A percentile compares a stretch with the other conserved stretches of the same genome.
These are phyloP conservation scores for Syngnathus rostellatus DNA, from an alignment of 2,797 vertebrate genomes.

Conservation along the genomic window DNA sequence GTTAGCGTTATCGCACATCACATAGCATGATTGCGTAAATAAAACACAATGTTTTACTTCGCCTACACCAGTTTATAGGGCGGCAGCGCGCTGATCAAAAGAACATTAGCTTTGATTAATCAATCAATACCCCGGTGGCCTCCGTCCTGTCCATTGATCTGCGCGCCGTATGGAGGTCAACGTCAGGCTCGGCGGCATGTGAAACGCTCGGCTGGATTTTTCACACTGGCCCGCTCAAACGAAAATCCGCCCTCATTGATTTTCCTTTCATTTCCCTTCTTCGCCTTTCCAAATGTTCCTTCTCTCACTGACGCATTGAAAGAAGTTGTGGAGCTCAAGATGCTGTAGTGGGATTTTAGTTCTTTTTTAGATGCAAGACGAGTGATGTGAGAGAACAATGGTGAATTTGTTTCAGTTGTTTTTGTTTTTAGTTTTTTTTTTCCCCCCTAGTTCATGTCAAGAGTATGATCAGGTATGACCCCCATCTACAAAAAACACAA, in stretches of 20 bases:
- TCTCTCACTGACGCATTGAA: conserved; percentile 5
- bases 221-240: conserved; percentile 35
- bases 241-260: conserved; percentile 40
- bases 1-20: conserved; percentile 22
- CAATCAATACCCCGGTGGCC: conserved; percentile 56
- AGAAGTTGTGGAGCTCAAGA: conserved; percentile 6
- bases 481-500: too few species aligned
- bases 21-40: conserved; percentile 46
- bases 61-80: conserved; percentile 43
- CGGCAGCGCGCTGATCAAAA: conserved; percentile 55
- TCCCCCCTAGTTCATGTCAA: not conserved
- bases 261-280: conserved; percentile 30
- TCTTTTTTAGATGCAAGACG: not conserved
- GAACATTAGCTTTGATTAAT: conserved; percentile 66
- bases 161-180: conserved; percentile 48
- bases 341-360: not conserved
- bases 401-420: not conserved
- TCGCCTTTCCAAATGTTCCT: conserved; percentile 16
- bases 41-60: conserved; percentile 50
- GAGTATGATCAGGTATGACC: not conserved
- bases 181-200: conserved; percentile 27
- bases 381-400: not conserved
- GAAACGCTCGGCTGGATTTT: conserved; percentile 39
- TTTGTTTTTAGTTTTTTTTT: not conserved
- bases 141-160: conserved; percentile 51